Evolutionary conservation across 2,888 invertebrate species (phyloP), one percentile per base, ranked within the genome.

Genomic region (Ernsta delagoae): DNA sequence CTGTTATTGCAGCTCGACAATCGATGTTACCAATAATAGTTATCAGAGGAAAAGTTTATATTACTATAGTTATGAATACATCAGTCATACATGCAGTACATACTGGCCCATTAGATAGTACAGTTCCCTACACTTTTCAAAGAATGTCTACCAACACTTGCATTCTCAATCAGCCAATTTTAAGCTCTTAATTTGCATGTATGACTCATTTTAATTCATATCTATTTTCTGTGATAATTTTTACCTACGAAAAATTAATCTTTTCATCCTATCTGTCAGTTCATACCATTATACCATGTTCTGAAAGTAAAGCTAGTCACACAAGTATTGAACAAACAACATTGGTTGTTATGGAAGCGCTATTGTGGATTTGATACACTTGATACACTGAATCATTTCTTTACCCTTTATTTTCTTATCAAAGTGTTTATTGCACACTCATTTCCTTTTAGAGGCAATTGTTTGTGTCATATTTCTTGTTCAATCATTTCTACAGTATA

Each of bases 1-100:
- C 74, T 73, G 70, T 73, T 75, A 75, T 75, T 76, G 73, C 73
- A 70, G 60, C 72, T 71, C 64, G 59, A 62, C 61, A 70, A 71
- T 68, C 67, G 72, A 66, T 73, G 72, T 70, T 73, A 65, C 69
- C 69, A 65, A 67, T 70, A 65, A 73, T 73, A 71, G 74, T 72
- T 73, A 75, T 71, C 70, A 59, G 61, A 66, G 39, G 68, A 64
- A 34, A n/a, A 60, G 34, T 8, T 43, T 9, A 43, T 39, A 9
- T 61, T 67, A 16, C n/a, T 61, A 61, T 61, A 54, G 45, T 24
- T 54, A n/a, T 12, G 54, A 39, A 34, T 3, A 48, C 6, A 48
- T 6, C 12, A 48, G 48, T 48, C 48, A 12, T 48, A 11, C 24
- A 24, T 24, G 24, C 24, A 43, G 2, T 43, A 45, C 43, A 61